phyloP scores from a whole-genome alignment of 2,888 invertebrate species.

The Carcina quercana region DNA sequence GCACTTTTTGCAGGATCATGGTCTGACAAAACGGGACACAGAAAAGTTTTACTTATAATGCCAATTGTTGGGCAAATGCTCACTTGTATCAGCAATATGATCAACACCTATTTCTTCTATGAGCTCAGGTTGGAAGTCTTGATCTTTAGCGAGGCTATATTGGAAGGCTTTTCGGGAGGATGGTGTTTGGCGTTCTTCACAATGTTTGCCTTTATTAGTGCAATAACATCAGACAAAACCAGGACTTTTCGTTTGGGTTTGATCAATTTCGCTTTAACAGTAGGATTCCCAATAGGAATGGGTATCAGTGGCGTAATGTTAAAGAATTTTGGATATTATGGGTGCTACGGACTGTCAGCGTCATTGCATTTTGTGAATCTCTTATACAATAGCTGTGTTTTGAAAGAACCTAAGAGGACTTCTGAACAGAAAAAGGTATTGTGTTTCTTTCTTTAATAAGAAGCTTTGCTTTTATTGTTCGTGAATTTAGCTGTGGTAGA shows the following conservation, averaged over 20 bases:
- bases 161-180: slow-evolving; percentile 43
- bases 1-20: slow-evolving; percentile 83
- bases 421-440: not conserved
- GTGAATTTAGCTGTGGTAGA: too few relatives aligned
- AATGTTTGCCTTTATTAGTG: slow-evolving; percentile 61
- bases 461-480: too few relatives aligned
- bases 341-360: slow-evolving; percentile 20
- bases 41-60: slow-evolving; percentile 81
- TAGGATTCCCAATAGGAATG: slow-evolving; percentile 7
- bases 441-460: too few relatives aligned
- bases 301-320: slow-evolving; percentile 5
- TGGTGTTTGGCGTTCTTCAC: slow-evolving; percentile 46
- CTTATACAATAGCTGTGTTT: slow-evolving; percentile 11
- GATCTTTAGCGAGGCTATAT: slow-evolving; percentile 37
- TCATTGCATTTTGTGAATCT: slow-evolving; percentile 21
- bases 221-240: slow-evolving; percentile 42
- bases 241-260: slow-evolving; percentile 11
- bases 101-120: slow-evolving; percentile 24
- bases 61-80: slow-evolving; percentile 81
- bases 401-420: not conserved
- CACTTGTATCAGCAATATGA: slow-evolving; percentile 65
- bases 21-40: slow-evolving; percentile 72
- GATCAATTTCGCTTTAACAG: slow-evolving; percentile 3
- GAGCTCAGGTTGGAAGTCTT: slow-evolving; percentile 42
- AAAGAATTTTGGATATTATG: slow-evolving; percentile 27